Evolutionary conservation across 2,888 invertebrate species (phyloP).

Genomic region (Cosmopolites sordidus): DNA sequence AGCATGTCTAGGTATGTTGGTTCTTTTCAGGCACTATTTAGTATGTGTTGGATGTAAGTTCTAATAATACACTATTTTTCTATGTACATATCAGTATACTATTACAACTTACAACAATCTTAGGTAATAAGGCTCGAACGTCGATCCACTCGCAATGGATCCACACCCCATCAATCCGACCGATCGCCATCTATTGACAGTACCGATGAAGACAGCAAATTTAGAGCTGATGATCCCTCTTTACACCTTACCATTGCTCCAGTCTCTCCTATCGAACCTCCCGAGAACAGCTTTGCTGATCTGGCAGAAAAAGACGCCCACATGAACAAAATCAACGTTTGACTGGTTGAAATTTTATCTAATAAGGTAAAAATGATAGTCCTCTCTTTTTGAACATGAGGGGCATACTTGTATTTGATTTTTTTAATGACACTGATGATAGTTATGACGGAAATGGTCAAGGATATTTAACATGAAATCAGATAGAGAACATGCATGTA

Average conservation of each 20-base stretch:
- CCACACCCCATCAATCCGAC: conserved; percentile 38
- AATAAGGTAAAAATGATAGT: no score
- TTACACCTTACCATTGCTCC: conserved; percentile 42
- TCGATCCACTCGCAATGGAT: conserved; percentile 31
- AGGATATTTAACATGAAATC: no score
- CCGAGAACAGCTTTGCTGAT: conserved; percentile 25
- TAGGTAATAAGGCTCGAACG: conserved; percentile 73
- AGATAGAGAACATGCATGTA: no score
- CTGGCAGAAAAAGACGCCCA: conserved; percentile 34
- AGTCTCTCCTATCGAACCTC: conserved; percentile 35
- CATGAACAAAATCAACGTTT: conserved; percentile 32
- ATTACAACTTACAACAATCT: no score
- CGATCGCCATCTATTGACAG: conserved; percentile 45
- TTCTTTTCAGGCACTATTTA: no score
- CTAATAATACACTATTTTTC: background rate
- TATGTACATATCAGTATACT: no score
- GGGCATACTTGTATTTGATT: no score
- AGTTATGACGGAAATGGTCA: no score
- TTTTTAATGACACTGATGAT: no score
- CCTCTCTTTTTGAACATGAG: no score
- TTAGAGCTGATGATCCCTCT: conserved; percentile 46
- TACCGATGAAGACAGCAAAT: conserved; percentile 44
- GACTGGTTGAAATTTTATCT: conserved; percentile 1
- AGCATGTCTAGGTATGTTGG: no score
- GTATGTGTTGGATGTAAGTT: no score